Conservation (phyloP, 2,888 invertebrate genomes). For the Oligia fasciuncula region DNA sequence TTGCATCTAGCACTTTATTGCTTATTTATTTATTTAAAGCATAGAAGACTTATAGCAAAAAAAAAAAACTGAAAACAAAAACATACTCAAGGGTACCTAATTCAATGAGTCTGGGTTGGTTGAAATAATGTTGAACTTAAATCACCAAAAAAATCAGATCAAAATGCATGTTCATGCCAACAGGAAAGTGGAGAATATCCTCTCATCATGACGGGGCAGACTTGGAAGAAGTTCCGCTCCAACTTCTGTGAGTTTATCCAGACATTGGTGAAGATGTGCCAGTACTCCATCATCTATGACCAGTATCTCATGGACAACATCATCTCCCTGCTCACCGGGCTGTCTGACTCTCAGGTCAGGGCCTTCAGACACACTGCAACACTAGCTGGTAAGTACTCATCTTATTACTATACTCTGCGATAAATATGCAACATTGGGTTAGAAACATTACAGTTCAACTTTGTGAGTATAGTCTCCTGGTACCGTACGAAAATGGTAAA, state of each 20-base stretch:
- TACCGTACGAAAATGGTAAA: too few species aligned
- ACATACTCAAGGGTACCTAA: not conserved
- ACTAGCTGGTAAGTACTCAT: slow-evolving; percentile 92
- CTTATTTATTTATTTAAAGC: not conserved
- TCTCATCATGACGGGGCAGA: slow-evolving; percentile 98
- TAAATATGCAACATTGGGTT: not conserved
- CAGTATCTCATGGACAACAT: slow-evolving; percentile 99
- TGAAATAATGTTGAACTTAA: not conserved
- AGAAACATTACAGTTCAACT: not conserved
- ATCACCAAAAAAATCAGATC: not conserved
- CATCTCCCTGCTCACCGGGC: slow-evolving; percentile 98
- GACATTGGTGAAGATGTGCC: slow-evolving; percentile 98
- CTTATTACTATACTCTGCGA: not conserved
- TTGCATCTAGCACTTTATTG: not conserved
- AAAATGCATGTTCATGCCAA: slow-evolving; percentile 19
- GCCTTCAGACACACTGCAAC: slow-evolving; percentile 98
- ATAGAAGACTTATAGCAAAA: not conserved
- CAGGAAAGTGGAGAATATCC: slow-evolving; percentile 99
- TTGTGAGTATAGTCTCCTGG: not conserved
- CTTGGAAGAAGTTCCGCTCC: slow-evolving; percentile 98
- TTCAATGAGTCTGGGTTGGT: not conserved
- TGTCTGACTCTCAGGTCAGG: slow-evolving; percentile 99
- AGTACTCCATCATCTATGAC: slow-evolving; percentile 99
- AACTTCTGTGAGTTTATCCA: slow-evolving; percentile 99
- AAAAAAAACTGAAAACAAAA: not conserved